Base-by-base conservation (phyloP, 1,140 invertebrate species). In the Thalassaphorura encarpata region DNA sequence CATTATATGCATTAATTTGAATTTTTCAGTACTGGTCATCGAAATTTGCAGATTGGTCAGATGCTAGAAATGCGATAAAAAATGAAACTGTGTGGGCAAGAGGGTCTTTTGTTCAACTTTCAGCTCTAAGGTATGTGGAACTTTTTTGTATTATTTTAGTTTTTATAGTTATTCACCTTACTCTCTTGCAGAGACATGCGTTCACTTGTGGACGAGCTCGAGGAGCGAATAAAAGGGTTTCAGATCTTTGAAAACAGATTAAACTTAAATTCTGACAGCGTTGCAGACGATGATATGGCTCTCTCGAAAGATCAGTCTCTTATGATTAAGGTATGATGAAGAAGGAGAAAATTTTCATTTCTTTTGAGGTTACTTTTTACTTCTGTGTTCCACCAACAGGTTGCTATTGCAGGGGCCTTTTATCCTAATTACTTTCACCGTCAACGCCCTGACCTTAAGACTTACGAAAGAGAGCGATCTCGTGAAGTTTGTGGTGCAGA, bases 401-500 rank as follows among this genome's bases (percentile, higher is more conserved):
- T 88, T 18, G 73, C 83, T 2, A 71, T 88, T 31, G 81, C 82
- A 58, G 85, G 83, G 5, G 87, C 88, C 16, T 95, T 96, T 72
- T 96, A 94, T 74, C 93, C 92, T 0, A 82, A 94, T 69, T 95
- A 89, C 68, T 96, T 89, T 71, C 67, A 83, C 16, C 79, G 81
- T 36, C 70, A 71, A 0, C 39, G 63, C 1, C 50, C 64, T 18
- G 65, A 70, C 19, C 72, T 70, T 1, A 63, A 71, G 27, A 71
- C 77, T 33, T 76, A 80, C 53, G 84, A 89, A 67, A 70, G 73
- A 0, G 72, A 78, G 0, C 76, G 81, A 0, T 74, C 82, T 0
- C 80, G 79, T 53, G 66, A 69, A 0, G 69, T 93, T 0, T 76
- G 74, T 26, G 85, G 85, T 1, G 69, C 80, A n/a, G 80, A 93